These are phyloP conservation scores for Ciona savignyi DNA, from an alignment of 23 tunicate genomes.

Conservation along the genomic window DNA sequence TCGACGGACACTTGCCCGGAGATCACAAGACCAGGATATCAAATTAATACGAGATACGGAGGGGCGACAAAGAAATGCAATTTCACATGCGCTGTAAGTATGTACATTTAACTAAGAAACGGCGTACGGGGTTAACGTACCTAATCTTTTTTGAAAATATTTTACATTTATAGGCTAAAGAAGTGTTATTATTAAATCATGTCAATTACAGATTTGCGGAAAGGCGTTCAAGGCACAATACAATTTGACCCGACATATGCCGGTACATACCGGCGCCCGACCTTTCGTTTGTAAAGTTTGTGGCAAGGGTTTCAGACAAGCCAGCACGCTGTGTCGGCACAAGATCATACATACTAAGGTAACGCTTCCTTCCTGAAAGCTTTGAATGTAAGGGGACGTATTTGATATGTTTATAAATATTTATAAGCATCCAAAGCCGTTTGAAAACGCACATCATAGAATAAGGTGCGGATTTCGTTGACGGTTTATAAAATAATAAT, in stretches of 20 bases:
- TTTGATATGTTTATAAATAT: too few species aligned
- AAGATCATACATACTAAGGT: conserved; percentile 91
- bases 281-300: conserved; percentile 92
- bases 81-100: background rate
- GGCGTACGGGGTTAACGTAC: too few species aligned
- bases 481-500: too few species aligned
- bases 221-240: conserved; percentile 89
- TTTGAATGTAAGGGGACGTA: background rate
- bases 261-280: conserved; percentile 93
- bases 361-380: too few species aligned
- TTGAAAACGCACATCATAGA: too few species aligned
- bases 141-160: too few species aligned
- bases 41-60: background rate
- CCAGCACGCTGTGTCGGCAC: conserved; percentile 89
- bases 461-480: too few species aligned
- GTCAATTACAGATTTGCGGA: conserved; percentile 64
- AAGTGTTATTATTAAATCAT: too few species aligned
- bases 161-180: too few species aligned
- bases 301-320: conserved; percentile 90
- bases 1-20: background rate
- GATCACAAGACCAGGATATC: background rate
- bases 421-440: too few species aligned
- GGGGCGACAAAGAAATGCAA: background rate
- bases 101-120: too few species aligned
- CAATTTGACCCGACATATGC: conserved; percentile 91